Conservation (phyloP, 2,888 invertebrate species). For the Pollenia griseotomentosa region DNA sequence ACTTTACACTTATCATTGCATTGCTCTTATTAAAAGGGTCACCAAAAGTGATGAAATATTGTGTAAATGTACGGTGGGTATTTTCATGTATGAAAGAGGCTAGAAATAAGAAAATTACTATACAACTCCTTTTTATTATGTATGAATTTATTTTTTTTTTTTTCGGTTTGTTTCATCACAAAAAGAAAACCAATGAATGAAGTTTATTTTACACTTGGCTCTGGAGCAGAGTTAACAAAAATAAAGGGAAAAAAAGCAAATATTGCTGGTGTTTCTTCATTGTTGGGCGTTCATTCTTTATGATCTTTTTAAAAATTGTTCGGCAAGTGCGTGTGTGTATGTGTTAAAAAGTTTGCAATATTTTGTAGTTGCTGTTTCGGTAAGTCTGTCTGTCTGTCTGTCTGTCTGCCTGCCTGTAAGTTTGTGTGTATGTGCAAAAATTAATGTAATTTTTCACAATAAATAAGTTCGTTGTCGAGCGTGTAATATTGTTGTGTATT, state of each 20-base stretch:
- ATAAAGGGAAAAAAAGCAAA: constrained; percentile 6
- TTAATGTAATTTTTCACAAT: constrained; percentile 70
- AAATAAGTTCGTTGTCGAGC: constrained; percentile 67
- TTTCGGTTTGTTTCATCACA: not conserved
- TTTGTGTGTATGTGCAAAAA: constrained; percentile 58
- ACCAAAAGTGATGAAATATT: constrained; percentile 25
- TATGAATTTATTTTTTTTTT: not conserved
- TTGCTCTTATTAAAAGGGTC: constrained; percentile 58
- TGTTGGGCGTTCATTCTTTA: constrained; percentile 15
- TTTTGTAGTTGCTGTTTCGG: constrained; percentile 24
- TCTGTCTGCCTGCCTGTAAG: not conserved
- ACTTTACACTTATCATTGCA: constrained; percentile 64
- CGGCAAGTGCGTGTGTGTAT: not conserved
- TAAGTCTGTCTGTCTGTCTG: not conserved
- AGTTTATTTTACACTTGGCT: constrained; percentile 66
- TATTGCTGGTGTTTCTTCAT: not conserved
- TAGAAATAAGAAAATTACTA: constrained; percentile 17
- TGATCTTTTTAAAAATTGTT: constrained; percentile 26
- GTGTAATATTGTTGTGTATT: constrained; percentile 70
- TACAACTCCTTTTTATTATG: not conserved
- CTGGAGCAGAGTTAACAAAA: constrained; percentile 16
- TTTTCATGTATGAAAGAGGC: constrained; percentile 11
- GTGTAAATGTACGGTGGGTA: not conserved
- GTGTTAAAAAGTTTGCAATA: constrained; percentile 7
- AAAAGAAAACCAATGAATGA: constrained; percentile 62